Evolutionary conservation across 2,113 vertebrate species (phyloP).

Genomic region (Pholis gunnellus): DNA sequence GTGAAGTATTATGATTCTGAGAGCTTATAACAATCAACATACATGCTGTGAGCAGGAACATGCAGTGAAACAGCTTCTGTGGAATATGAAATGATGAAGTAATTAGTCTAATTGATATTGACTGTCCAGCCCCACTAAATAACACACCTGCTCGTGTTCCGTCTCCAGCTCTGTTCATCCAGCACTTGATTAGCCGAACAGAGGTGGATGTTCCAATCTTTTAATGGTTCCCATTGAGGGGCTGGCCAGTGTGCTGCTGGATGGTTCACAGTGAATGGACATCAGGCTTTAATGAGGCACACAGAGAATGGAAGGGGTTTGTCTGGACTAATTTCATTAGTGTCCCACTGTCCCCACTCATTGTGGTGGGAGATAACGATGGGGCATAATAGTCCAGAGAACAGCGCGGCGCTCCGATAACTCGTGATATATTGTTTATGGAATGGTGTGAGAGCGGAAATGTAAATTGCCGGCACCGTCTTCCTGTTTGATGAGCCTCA

Average conservation of each 20-base stretch:
- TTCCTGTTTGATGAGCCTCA: background rate
- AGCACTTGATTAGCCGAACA: constrained; percentile 46
- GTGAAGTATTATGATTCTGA: background rate
- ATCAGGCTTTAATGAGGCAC: constrained; percentile 68
- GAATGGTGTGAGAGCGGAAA: background rate
- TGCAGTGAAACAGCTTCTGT: background rate
- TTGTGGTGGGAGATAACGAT: constrained; percentile 61
- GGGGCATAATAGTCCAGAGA: constrained; percentile 43
- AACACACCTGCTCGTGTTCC: constrained; percentile 10
- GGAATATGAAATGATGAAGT: background rate
- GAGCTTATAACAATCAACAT: background rate
- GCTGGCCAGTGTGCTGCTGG: constrained; percentile 30
- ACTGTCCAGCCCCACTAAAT: background rate
- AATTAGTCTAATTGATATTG: background rate
- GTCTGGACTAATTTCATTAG: constrained; percentile 73
- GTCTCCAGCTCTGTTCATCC: constrained; percentile 9
- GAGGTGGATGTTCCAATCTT: constrained; percentile 44
- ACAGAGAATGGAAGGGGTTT: constrained; percentile 62
- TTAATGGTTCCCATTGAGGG: constrained; percentile 49
- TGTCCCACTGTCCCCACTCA: constrained; percentile 55
- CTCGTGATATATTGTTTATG: constrained; percentile 54
- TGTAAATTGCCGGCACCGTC: background rate
- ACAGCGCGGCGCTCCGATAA: constrained; percentile 23
- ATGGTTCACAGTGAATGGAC: constrained; percentile 50
- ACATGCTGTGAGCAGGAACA: background rate